These are phyloP conservation scores for Teinopalpus imperialis DNA, from an alignment of 2,888 invertebrate species.

Conservation along the genomic window DNA sequence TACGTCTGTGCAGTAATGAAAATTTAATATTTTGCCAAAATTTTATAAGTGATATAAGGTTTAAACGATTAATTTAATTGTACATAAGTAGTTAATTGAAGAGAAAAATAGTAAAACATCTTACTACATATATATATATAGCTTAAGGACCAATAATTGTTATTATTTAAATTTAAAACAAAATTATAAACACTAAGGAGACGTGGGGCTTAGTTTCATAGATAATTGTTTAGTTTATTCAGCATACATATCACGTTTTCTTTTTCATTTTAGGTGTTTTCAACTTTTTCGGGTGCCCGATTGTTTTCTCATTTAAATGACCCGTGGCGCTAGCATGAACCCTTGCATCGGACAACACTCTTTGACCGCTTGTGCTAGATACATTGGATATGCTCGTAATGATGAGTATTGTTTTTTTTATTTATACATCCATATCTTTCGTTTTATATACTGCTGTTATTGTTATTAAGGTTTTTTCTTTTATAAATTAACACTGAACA, in stretches of 20 bases:
- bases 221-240: slow-evolving; percentile 34
- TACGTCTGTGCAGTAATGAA: slow-evolving; percentile 43
- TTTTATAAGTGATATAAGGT: too few species aligned
- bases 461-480: too few species aligned
- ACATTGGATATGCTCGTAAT: slow-evolving; percentile 77
- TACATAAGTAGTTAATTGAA: too few species aligned
- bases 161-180: too few species aligned
- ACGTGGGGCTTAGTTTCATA: slow-evolving; percentile 45
- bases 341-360: slow-evolving; percentile 59
- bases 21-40: not conserved
- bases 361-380: slow-evolving; percentile 68
- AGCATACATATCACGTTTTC: slow-evolving; percentile 74
- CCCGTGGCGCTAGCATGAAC: slow-evolving; percentile 66
- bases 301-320: slow-evolving; percentile 82
- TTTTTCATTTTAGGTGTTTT: slow-evolving; percentile 82
- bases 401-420: slow-evolving; percentile 79
- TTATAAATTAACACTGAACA: slow-evolving; percentile 16
- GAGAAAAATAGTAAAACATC: too few species aligned
- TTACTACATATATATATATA: too few species aligned
- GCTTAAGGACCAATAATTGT: too few species aligned
- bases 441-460: slow-evolving; percentile 35
- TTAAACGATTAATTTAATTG: too few species aligned
- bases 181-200: slow-evolving; percentile 34
- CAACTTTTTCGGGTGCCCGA: slow-evolving; percentile 82
- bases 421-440: slow-evolving; percentile 51